Evolutionary conservation across 1,140 invertebrate species (phyloP).

Genomic region (Magallana angulata): DNA sequence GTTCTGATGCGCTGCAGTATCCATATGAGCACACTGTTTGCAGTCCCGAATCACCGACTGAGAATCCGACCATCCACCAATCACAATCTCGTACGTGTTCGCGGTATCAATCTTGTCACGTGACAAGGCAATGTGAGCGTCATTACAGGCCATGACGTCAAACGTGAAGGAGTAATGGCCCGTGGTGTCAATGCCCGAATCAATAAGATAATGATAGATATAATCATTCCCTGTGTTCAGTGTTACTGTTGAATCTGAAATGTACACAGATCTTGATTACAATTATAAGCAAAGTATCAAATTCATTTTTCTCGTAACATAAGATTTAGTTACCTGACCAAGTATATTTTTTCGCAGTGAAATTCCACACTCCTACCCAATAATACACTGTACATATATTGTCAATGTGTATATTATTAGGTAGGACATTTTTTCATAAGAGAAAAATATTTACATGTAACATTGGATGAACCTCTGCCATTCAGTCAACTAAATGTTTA

Average conservation of each 20-base stretch:
- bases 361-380: too few relatives aligned
- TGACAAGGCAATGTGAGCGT: conserved; percentile 65
- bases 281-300: too few relatives aligned
- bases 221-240: conserved; percentile 59
- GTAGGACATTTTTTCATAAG: too few relatives aligned
- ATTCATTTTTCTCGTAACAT: too few relatives aligned
- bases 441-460: too few relatives aligned
- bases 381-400: too few relatives aligned
- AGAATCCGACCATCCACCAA: conserved; percentile 64
- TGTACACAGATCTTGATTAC: too few relatives aligned
- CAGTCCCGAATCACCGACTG: conserved; percentile 62
- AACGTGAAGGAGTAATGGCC: conserved; percentile 59
- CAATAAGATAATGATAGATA: conserved; percentile 55
- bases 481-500: too few relatives aligned
- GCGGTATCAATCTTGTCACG: conserved; percentile 46
- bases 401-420: too few relatives aligned
- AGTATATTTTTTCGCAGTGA: too few relatives aligned
- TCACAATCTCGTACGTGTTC: conserved; percentile 66
- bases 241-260: conserved; percentile 18
- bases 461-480: too few relatives aligned
- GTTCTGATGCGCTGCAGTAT: conserved; percentile 24
- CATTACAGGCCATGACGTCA: conserved; percentile 64
- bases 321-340: too few relatives aligned
- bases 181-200: conserved; percentile 55
- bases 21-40: conserved; percentile 55